phyloP scores from a whole-genome alignment of 2,888 invertebrate species.

The Scrobipalpa atriplicella region DNA sequence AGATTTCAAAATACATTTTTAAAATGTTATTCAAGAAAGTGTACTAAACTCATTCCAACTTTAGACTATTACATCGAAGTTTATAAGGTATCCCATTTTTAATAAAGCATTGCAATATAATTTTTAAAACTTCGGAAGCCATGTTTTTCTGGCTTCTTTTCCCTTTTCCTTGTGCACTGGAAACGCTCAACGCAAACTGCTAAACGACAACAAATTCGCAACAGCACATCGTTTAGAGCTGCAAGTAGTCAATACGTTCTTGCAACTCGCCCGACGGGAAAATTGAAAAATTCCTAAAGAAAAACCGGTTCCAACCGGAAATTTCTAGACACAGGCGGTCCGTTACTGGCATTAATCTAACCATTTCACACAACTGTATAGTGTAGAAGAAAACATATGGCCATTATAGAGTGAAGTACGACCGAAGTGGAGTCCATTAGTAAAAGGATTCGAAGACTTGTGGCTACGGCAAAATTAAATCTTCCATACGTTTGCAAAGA shows the following conservation, averaged over 20 bases:
- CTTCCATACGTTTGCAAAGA: background rate
- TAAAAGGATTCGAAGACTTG: conserved; percentile 4
- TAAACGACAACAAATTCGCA: conserved; percentile 18
- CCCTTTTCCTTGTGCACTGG: background rate
- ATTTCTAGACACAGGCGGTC: conserved; percentile 47
- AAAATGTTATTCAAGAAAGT: too few relatives aligned
- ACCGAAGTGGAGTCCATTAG: conserved; percentile 9
- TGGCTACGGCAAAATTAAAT: background rate
- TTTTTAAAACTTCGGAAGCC: background rate
- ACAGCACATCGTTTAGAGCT: conserved; percentile 17
- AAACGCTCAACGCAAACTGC: conserved; percentile 4
- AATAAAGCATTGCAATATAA: background rate
- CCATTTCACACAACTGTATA: conserved; percentile 46
- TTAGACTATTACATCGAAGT: background rate
- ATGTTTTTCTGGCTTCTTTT: background rate
- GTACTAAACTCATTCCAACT: background rate
- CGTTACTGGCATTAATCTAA: conserved; percentile 49
- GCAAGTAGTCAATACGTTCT: conserved; percentile 52
- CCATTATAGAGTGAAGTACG: conserved; percentile 14
- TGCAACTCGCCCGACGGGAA: conserved; percentile 58
- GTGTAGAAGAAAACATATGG: conserved; percentile 16
- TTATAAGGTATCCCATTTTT: background rate
- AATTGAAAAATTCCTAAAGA: conserved; percentile 65
- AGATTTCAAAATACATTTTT: too few relatives aligned
- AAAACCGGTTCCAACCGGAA: conserved; percentile 50